Conservation (phyloP, 2,888 invertebrate species). For the Orthosia gracilis region DNA sequence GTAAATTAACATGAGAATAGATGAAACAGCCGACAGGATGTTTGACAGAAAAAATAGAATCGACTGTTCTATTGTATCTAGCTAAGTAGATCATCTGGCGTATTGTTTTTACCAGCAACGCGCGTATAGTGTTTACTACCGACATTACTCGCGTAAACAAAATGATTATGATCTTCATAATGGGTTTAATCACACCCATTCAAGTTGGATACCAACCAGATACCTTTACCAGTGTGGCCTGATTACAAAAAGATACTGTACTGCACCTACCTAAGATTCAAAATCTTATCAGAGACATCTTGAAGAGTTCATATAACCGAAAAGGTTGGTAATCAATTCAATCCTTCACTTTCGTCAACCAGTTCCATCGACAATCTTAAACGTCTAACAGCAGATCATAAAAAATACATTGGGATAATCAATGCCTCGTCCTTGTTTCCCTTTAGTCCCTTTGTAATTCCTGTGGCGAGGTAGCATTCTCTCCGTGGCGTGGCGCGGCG, state of each 20-base stretch:
- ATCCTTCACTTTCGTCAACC: slow-evolving; percentile 43
- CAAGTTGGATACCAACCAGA: slow-evolving; percentile 27
- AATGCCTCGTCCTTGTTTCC: slow-evolving; percentile 85
- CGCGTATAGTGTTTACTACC: slow-evolving; percentile 3
- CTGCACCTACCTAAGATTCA: neutral
- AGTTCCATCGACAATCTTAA: slow-evolving; percentile 66
- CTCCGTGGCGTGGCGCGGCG: slow-evolving; percentile 73
- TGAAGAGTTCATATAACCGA: slow-evolving; percentile 2
- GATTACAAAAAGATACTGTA: slow-evolving; percentile 11
- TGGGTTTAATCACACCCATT: slow-evolving; percentile 44
- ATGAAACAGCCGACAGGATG: slow-evolving; percentile 74
- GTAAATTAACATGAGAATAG: slow-evolving; percentile 77
- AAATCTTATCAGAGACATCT: slow-evolving; percentile 15
- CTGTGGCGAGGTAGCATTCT: slow-evolving; percentile 86
- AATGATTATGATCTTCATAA: slow-evolving; percentile 33
- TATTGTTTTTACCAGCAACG: slow-evolving; percentile 41
- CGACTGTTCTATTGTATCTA: slow-evolving; percentile 46
- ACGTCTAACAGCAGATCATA: slow-evolving; percentile 65
- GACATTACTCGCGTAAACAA: slow-evolving; percentile 20
- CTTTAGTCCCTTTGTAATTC: slow-evolving; percentile 85
- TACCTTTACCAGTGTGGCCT: slow-evolving; percentile 1
- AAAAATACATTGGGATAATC: slow-evolving; percentile 79
- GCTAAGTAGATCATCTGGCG: slow-evolving; percentile 32
- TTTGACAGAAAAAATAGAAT: slow-evolving; percentile 72
- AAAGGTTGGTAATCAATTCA: slow-evolving; percentile 30